phyloP scores from a whole-genome alignment of 2,888 invertebrate genomes.

The Dryobotodes eremita region DNA sequence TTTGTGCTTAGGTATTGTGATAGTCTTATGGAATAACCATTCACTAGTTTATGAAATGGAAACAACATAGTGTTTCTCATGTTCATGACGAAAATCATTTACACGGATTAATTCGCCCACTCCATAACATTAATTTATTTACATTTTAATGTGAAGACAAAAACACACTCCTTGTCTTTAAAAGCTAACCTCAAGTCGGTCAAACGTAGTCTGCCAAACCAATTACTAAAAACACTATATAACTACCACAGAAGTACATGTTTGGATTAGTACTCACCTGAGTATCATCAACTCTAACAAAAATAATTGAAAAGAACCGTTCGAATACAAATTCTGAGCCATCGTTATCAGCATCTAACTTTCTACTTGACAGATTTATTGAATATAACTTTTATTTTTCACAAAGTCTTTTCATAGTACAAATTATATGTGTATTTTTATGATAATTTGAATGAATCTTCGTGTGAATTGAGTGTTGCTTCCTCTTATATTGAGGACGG shows the following conservation, averaged over 20 bases:
- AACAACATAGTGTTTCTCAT: too few species aligned
- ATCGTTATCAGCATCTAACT: constrained; percentile 61
- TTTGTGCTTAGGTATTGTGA: not conserved
- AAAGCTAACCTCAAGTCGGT: constrained; percentile 50
- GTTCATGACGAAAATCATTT: not conserved
- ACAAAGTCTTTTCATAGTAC: constrained; percentile 66
- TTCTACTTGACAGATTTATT: constrained; percentile 69
- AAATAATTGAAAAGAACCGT: constrained; percentile 58
- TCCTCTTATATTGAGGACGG: constrained; percentile 68
- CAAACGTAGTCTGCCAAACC: constrained; percentile 47
- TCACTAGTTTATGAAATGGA: not conserved
- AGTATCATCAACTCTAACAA: constrained; percentile 50
- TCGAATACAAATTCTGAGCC: constrained; percentile 52
- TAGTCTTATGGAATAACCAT: not conserved
- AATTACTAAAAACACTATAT: constrained; percentile 40
- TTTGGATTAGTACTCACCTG: constrained; percentile 52
- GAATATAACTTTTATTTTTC: constrained; percentile 63
- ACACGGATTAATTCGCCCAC: too few species aligned
- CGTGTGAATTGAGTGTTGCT: constrained; percentile 73
- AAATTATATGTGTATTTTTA: constrained; percentile 70
- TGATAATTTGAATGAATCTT: constrained; percentile 70
- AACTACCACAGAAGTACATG: constrained; percentile 46
- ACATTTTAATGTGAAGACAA: constrained; percentile 3
- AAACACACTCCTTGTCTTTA: constrained; percentile 43
- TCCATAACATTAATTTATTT: not conserved